phyloP scores from a whole-genome alignment of 2,797 vertebrate species.

The Eospalax fontanierii region DNA sequence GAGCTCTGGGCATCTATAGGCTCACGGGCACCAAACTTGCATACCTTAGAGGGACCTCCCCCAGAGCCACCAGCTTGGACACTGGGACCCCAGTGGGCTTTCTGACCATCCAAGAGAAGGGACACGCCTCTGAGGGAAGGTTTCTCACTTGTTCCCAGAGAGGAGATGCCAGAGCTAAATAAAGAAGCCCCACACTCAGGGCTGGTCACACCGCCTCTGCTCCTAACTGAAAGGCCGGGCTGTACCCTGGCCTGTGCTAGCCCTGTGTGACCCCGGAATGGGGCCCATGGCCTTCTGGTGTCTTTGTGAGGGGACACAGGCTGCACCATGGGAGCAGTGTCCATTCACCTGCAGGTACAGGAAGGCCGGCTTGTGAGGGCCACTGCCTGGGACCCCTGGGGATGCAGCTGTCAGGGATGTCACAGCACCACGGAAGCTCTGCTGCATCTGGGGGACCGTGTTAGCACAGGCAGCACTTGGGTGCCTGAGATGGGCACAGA shows the following conservation, averaged over 20 bases:
- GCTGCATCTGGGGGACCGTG: not conserved
- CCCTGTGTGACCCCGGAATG: not conserved
- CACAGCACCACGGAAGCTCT: not conserved
- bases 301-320: not conserved
- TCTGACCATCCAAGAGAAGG: fast-evolving
- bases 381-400: not conserved
- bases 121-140: not conserved
- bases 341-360: fast-evolving
- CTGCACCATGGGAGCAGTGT: fast-evolving
- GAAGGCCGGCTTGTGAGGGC: not conserved
- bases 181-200: fast-evolving
- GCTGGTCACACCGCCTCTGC: fast-evolving
- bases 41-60: not conserved
- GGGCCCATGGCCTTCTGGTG: not conserved
- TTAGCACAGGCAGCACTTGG: not conserved
- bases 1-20: not conserved
- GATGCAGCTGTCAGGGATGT: fast-evolving
- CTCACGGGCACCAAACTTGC: not conserved
- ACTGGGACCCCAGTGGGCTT: not conserved
- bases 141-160: fast-evolving
- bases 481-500: not conserved
- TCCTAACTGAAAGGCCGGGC: not conserved
- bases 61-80: not conserved
- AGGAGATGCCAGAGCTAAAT: not conserved
- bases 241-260: not conserved